Evolutionary conservation across 92 coral and sea anemone species (phyloP).

Genomic region (Phymanthus crucifer): DNA sequence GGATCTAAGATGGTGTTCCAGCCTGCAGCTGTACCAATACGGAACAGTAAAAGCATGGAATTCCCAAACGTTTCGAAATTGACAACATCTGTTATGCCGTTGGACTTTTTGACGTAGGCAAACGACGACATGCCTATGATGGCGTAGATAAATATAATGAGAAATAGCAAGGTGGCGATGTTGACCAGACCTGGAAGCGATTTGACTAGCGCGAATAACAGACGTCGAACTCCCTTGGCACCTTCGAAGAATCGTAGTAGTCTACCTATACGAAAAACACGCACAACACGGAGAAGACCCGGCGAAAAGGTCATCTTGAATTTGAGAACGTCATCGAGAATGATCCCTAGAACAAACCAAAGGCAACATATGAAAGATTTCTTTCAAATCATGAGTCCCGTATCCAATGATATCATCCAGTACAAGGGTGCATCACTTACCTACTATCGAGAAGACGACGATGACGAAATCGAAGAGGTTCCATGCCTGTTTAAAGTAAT

Average conservation of each 20-base stretch:
- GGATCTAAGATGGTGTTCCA: conserved; percentile 99
- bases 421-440: conserved; percentile 42
- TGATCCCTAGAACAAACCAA: conserved; percentile 50
- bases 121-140: conserved; percentile 98
- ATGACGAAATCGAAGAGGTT: conserved; percentile 92
- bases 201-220: conserved; percentile 88
- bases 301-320: conserved; percentile 90
- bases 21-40: conserved; percentile 98
- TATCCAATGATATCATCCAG: no score
- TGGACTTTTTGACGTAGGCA: conserved; percentile 90
- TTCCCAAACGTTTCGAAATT: conserved; percentile 90
- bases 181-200: conserved; percentile 95
- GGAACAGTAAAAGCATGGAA: conserved; percentile 86
- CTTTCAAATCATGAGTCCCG: no score
- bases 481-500: conserved; percentile 98
- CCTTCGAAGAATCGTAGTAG: conserved; percentile 94
- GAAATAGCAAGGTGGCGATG: conserved; percentile 86
- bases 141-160: conserved; percentile 93
- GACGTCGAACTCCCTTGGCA: conserved; percentile 92
- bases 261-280: conserved; percentile 93
- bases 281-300: conserved; percentile 94
- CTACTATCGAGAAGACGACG: conserved; percentile 88
- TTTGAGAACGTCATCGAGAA: conserved; percentile 77
- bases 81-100: conserved; percentile 94
- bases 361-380: neutral